Percentiles rank a stretch among this genome's conserved stretches.
These are phyloP conservation scores for Ricordea florida DNA, from an alignment of 92 coral and sea anemone species.

Conservation along the genomic window DNA sequence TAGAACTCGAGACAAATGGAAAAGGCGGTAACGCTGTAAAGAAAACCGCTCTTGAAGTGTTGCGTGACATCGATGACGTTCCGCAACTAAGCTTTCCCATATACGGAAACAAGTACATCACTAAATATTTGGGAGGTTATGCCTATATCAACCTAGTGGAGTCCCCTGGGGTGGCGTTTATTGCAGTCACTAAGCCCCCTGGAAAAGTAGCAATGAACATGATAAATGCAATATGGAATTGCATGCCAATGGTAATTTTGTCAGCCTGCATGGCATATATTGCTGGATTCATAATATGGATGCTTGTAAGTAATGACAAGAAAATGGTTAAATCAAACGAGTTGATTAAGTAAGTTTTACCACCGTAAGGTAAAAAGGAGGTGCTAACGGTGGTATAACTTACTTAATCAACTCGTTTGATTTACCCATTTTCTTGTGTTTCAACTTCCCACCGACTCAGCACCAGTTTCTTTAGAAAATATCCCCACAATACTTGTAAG, in stretches of 20 bases:
- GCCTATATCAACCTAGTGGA: slow-evolving; percentile 69
- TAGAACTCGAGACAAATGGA: slow-evolving; percentile 35
- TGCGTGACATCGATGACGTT: slow-evolving; percentile 50
- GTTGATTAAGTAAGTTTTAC: too few species aligned
- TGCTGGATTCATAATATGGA: slow-evolving; percentile 81
- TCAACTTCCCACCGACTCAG: too few species aligned
- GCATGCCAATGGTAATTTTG: slow-evolving; percentile 60
- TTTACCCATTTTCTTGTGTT: too few species aligned
- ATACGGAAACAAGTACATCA: slow-evolving; percentile 66
- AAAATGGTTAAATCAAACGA: too few species aligned
- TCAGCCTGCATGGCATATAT: slow-evolving; percentile 51
- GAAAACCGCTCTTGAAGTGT: slow-evolving; percentile 29
- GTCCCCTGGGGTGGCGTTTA: slow-evolving; percentile 82
- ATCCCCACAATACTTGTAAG: too few species aligned
- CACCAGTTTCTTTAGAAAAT: too few species aligned
- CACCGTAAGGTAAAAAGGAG: too few species aligned
- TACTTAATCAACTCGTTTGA: too few species aligned
- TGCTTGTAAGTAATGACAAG: slow-evolving; percentile 71
- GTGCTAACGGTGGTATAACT: too few species aligned
- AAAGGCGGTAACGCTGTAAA: slow-evolving; percentile 38
- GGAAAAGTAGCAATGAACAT: slow-evolving; percentile 27
- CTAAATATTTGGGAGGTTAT: slow-evolving; percentile 55
- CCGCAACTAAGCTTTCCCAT: slow-evolving; percentile 81
- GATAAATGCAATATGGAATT: slow-evolving; percentile 18
- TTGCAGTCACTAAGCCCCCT: slow-evolving; percentile 55